These are phyloP conservation scores for Anolis apletophallus DNA, from an alignment of 2,797 vertebrate genomes.

Conservation along the genomic window DNA sequence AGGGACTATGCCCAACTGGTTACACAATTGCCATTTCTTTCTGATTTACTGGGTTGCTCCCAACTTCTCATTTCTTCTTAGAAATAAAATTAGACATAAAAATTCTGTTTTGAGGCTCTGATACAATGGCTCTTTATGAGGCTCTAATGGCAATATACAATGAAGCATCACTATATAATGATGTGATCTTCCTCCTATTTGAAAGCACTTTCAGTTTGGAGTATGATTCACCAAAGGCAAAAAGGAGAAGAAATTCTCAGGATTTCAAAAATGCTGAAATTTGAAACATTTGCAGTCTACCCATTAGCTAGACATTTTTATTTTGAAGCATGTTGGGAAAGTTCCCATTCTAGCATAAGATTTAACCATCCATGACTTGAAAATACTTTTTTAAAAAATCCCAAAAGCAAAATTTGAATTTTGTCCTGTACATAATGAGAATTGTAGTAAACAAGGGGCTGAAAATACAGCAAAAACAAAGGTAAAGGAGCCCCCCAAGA, in stretches of 20 bases:
- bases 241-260: not conserved
- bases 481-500: no score
- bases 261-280: not conserved
- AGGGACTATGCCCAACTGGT: not conserved
- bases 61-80: no score
- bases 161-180: not conserved
- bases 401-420: no score
- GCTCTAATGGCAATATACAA: not conserved
- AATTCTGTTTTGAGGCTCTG: not conserved
- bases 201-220: not conserved
- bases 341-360: not conserved
- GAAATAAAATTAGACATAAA: not conserved
- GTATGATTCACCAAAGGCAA: not conserved
- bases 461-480: no score
- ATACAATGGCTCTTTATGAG: no score
- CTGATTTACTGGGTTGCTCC: no score
- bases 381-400: no score
- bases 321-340: not conserved
- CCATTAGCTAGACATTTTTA: not conserved
- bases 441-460: no score
- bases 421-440: no score
- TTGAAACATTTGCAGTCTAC: not conserved
- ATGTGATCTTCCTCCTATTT: not conserved
- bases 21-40: not conserved
- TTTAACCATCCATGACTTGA: not conserved